phyloP scores from a whole-genome alignment of 2,888 invertebrate genomes.

The Agrotis ipsilon region DNA sequence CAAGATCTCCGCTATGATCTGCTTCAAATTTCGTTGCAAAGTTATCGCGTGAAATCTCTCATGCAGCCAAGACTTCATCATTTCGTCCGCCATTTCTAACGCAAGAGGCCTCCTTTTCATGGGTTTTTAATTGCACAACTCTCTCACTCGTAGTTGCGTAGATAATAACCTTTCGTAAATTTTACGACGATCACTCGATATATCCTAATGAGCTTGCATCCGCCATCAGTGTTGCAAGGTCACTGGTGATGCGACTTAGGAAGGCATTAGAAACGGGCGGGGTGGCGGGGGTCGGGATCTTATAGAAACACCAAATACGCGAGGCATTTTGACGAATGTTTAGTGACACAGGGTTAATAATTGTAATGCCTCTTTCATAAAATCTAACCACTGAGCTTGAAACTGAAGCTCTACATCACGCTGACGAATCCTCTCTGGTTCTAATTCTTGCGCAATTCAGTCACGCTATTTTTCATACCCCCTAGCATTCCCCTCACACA shows the following conservation, averaged over 20 bases:
- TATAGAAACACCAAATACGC: neutral
- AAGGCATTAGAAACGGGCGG: neutral
- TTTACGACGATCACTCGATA: slow-evolving; percentile 16
- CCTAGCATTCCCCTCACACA: too few species aligned
- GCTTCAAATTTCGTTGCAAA: slow-evolving; percentile 11
- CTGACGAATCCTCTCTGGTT: too few species aligned
- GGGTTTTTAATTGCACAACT: slow-evolving; percentile 10
- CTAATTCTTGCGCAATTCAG: too few species aligned
- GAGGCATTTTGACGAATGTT: too few species aligned
- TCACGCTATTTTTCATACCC: too few species aligned
- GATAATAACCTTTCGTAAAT: slow-evolving; percentile 14
- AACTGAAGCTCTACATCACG: too few species aligned
- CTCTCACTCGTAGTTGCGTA: slow-evolving; percentile 4
- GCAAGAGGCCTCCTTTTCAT: slow-evolving; percentile 8
- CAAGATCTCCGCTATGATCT: slow-evolving; percentile 11
- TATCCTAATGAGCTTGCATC: neutral
- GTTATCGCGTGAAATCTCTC: neutral
- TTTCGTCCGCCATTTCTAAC: slow-evolving; percentile 6
- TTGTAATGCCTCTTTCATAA: too few species aligned
- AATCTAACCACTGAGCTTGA: too few species aligned
- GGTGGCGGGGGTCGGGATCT: neutral
- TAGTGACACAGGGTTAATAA: too few species aligned
- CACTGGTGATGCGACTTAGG: neutral
- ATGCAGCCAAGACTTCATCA: slow-evolving; percentile 5
- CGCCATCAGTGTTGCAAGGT: neutral